Evolutionary conservation across 2,113 vertebrate genomes (phyloP), one percentile per base, ranked within the genome.

Genomic region (Monopterus albus): DNA sequence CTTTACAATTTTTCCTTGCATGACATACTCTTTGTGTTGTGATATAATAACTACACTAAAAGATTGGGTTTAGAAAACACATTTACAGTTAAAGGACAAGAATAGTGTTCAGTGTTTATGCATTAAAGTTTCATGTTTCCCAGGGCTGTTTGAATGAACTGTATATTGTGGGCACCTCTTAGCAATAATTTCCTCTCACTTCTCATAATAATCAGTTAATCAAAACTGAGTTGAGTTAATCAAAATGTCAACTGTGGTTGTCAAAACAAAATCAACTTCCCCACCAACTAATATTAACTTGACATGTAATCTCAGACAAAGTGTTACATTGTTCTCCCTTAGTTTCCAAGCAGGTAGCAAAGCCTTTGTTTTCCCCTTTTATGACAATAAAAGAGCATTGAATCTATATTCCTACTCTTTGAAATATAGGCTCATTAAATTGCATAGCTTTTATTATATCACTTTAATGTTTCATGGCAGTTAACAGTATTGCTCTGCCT

Each of bases 111-210:
- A 38, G 70, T 11, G 42, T 56, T 52, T 74, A 78, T 67, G 60
- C 70, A 62, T 72, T 47, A 82, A 50, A 79, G 84, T 90, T 43
- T 70, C 80, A 88, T 91, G 81, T 89, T 90, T 88, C 77, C 79
- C 82, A 89, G 85, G 71, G 46, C 46, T 87, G 87, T 78, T 73
- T 86, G 89, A 93, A 91, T 91, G 79, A 68, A 61, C 55, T 66
- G 46, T 90, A 91, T 91, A 88, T 91, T 90, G 66, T 71, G 13
- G 52, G 15, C 43, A 3, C 58, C 45, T 40, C 71, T 59, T 51
- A 79, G 83, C 12, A 49, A 61, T 52, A 59, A 51, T 78, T 88
- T 81, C 53, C 83, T 80, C 87, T 82, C 86, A 89, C 83, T 86
- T 15, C 68, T 81, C 72, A 86, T 78, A 86, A 91, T 81, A 88